Evolutionary conservation across 2,888 invertebrate genomes (phyloP).

Genomic region (Synanthedon myopaeformis): DNA sequence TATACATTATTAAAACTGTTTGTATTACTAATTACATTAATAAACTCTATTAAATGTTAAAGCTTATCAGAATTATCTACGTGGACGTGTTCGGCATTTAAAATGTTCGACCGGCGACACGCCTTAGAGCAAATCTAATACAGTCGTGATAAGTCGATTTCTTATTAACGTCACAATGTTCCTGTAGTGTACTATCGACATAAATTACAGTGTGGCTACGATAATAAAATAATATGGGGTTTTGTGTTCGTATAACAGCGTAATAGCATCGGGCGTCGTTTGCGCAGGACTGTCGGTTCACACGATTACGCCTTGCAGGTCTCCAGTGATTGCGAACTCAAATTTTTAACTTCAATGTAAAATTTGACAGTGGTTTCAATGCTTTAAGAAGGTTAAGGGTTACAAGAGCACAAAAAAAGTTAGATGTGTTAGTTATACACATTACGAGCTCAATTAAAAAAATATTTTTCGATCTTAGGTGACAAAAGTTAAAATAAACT

Average conservation of each 20-base stretch:
- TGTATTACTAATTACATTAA: neutral
- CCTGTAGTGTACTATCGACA: conserved; percentile 10
- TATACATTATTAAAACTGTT: neutral
- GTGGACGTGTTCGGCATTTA: neutral
- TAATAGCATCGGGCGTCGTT: conserved; percentile 19
- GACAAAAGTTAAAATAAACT: too few species aligned
- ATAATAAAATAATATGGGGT: conserved; percentile 50
- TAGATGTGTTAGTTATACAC: too few species aligned
- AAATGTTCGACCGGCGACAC: conserved; percentile 7
- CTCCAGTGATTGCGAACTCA: conserved; percentile 10
- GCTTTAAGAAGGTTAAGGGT: neutral
- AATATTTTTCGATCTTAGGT: too few species aligned
- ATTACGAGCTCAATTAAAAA: too few species aligned
- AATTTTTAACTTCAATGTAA: conserved; percentile 2
- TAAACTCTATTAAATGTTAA: neutral
- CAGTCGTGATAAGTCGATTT: conserved; percentile 44
- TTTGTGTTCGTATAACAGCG: conserved; percentile 26
- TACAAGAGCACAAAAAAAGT: too few species aligned
- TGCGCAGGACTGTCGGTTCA: conserved; percentile 11
- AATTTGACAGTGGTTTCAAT: conserved; percentile 1
- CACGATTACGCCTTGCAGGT: conserved; percentile 25
- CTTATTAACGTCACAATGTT: conserved; percentile 41
- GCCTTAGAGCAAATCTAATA: conserved; percentile 26
- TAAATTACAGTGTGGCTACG: conserved; percentile 33
- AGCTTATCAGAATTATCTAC: neutral